Percentiles rank a stretch among this genome's conserved stretches.
These are phyloP conservation scores for Drosophila tani DNA, from an alignment of 1,140 invertebrate genomes.

Conservation along the genomic window DNA sequence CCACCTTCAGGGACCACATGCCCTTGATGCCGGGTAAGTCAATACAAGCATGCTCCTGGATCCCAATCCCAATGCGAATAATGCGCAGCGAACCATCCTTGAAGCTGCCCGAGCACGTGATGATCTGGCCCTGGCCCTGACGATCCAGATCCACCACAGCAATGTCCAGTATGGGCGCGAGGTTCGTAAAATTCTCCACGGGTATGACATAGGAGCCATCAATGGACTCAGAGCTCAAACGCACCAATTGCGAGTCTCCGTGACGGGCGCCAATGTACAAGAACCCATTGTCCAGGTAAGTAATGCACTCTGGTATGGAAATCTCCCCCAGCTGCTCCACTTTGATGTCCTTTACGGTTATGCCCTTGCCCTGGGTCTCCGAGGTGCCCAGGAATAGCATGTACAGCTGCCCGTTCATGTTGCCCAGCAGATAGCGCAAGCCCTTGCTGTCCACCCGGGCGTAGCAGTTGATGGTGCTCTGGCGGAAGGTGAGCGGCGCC, in stretches of 20 bases:
- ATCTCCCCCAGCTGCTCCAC: slow-evolving; percentile 97
- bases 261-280: slow-evolving; percentile 98
- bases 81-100: slow-evolving; percentile 99
- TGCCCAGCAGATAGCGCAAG: slow-evolving; percentile 96
- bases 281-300: slow-evolving; percentile 99
- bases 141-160: slow-evolving; percentile 98
- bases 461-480: slow-evolving; percentile 98
- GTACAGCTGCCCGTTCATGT: slow-evolving; percentile 97
- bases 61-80: slow-evolving; percentile 98
- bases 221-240: slow-evolving; percentile 94
- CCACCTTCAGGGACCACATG: slow-evolving; percentile 96
- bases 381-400: slow-evolving; percentile 97
- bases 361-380: slow-evolving; percentile 86
- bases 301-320: slow-evolving; percentile 98
- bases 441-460: slow-evolving; percentile 97
- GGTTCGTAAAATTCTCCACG: slow-evolving; percentile 98
- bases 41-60: slow-evolving; percentile 98
- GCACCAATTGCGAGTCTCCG: slow-evolving; percentile 98
- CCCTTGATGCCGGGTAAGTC: slow-evolving; percentile 98
- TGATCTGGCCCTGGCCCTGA: slow-evolving; percentile 98
- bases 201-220: slow-evolving; percentile 96
- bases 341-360: slow-evolving; percentile 95
- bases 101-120: slow-evolving; percentile 98
- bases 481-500: slow-evolving; percentile 90
- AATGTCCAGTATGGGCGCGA: slow-evolving; percentile 99